Evolutionary conservation across 2,797 vertebrate genomes (phyloP).

Genomic region (Crypturellus tataupa): DNA sequence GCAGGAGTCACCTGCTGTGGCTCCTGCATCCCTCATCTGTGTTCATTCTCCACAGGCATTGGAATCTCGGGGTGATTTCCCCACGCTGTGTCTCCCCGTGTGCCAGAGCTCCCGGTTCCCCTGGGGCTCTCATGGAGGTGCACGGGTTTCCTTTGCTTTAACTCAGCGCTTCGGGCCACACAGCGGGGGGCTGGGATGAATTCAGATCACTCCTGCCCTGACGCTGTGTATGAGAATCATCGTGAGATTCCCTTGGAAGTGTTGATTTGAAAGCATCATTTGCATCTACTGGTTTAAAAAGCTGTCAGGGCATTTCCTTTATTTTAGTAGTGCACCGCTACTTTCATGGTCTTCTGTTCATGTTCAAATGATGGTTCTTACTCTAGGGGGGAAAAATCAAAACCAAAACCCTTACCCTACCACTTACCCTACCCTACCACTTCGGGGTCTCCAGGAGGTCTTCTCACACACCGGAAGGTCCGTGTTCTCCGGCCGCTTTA

Average conservation of each 20-base stretch:
- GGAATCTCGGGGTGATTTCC: background rate
- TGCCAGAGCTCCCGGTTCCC: too few relatives aligned
- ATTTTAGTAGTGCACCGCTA: conserved; percentile 2
- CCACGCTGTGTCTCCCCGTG: too few relatives aligned
- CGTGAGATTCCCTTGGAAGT: background rate
- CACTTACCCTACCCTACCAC: background rate
- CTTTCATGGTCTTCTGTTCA: background rate
- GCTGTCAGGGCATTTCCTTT: conserved; percentile 4
- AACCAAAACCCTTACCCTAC: background rate
- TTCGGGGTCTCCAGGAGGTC: conserved; percentile 40
- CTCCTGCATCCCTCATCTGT: background rate
- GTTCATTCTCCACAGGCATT: background rate
- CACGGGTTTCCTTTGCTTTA: background rate
- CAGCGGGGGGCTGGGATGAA: background rate
- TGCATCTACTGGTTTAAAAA: background rate
- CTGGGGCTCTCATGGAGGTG: background rate
- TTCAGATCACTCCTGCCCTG: fast-evolving
- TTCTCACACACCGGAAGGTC: conserved; percentile 50
- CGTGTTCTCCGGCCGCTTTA: conserved; percentile 38
- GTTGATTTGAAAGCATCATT: conserved; percentile 26
- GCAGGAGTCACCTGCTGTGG: background rate
- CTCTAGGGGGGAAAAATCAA: background rate
- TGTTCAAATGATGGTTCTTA: conserved; percentile 32
- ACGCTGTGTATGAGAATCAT: background rate
- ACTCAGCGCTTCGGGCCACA: background rate